Conservation (phyloP, 1,140 invertebrate genomes). For the Varroa destructor region DNA sequence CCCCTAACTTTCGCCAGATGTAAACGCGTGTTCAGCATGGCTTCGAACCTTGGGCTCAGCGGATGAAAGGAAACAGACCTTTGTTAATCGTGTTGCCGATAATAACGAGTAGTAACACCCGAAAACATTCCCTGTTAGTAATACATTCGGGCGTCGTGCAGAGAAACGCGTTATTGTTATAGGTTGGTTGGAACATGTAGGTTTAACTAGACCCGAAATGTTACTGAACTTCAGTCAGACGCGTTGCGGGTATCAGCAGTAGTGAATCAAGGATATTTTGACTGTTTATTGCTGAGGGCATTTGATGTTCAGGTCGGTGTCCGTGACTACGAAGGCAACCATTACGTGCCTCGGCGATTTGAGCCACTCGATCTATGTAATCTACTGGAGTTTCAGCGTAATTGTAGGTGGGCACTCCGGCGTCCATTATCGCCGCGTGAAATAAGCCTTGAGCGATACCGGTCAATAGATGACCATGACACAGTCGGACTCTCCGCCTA, state of each 20-base stretch:
- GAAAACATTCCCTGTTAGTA: not conserved
- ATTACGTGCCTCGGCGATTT: not conserved
- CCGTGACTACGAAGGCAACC: not conserved
- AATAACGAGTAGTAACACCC: not conserved
- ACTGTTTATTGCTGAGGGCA: not conserved
- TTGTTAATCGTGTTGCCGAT: conserved; percentile 14
- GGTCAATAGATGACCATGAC: conserved; percentile 35
- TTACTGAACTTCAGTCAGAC: not conserved
- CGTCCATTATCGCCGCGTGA: conserved; percentile 11
- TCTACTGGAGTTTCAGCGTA: conserved; percentile 11
- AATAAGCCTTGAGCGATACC: not conserved
- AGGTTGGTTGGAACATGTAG: conserved; percentile 11
- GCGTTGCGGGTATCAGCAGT: not conserved
- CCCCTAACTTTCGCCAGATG: not conserved
- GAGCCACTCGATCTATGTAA: not conserved
- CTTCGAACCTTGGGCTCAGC: not conserved
- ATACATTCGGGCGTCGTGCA: not conserved
- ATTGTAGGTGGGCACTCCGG: conserved; percentile 1
- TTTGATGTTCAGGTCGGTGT: no score
- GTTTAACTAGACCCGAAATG: not conserved
- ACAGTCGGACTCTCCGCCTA: conserved; percentile 58
- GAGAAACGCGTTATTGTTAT: not conserved
- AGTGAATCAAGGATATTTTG: not conserved
- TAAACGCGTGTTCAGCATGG: not conserved
- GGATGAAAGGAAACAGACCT: not conserved